Conservation (phyloP, 2,888 invertebrate genomes). For the Biston stratarius region DNA sequence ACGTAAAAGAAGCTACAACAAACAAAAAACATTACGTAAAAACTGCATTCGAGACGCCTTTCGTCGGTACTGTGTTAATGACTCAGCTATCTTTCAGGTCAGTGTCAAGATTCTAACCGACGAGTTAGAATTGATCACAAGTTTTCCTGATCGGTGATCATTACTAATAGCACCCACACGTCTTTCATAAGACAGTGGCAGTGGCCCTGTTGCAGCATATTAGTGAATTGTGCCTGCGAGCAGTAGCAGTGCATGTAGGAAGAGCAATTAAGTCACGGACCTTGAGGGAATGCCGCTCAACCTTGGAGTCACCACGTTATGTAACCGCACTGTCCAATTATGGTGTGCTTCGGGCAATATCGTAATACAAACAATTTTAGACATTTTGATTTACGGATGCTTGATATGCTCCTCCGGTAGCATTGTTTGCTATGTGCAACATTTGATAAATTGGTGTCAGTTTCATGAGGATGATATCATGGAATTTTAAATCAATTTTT, state of each 20-base stretch:
- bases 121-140: conserved; percentile 6
- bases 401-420: conserved; percentile 2
- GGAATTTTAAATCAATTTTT: not conserved
- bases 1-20: not conserved
- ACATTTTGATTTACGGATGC: conserved; percentile 21
- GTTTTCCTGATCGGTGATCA: conserved; percentile 10
- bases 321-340: conserved; percentile 46
- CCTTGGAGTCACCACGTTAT: conserved; percentile 36
- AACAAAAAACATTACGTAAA: not conserved
- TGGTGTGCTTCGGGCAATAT: conserved; percentile 31
- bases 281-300: conserved; percentile 42
- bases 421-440: conserved; percentile 12
- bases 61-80: conserved; percentile 1
- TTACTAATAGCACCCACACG: conserved; percentile 10
- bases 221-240: conserved; percentile 6
- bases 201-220: conserved; percentile 11
- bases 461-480: not conserved
- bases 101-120: conserved; percentile 1
- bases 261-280: conserved; percentile 37
- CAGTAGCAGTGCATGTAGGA: conserved; percentile 13
- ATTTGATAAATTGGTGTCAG: conserved; percentile 5
- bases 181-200: conserved; percentile 2
- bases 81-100: conserved; percentile 6
- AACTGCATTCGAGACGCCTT: not conserved
- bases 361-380: conserved; percentile 22